These are phyloP conservation scores for Corvus cornix DNA, from an alignment of 2,113 vertebrate species.

Conservation along the genomic window DNA sequence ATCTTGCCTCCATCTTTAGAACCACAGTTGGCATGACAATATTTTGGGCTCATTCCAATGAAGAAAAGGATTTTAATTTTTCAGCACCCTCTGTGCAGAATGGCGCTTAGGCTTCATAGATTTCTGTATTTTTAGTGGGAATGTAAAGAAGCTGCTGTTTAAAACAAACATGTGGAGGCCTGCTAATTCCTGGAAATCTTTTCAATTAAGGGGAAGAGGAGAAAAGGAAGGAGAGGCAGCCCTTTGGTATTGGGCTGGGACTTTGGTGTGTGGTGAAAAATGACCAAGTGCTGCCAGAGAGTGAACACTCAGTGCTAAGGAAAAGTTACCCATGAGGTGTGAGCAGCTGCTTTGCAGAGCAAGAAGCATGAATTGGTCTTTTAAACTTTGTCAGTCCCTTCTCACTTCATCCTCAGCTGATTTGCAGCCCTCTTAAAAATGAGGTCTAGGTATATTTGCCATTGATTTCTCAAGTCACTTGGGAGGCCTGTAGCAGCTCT, in stretches of 20 bases:
- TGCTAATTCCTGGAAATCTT: not conserved
- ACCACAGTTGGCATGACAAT: not conserved
- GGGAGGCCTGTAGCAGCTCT: not conserved
- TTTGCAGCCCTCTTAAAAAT: not conserved
- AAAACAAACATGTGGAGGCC: not conserved
- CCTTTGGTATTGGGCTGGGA: not conserved
- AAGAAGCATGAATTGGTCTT: not conserved
- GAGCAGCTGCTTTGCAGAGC: not conserved
- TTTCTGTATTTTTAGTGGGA: not conserved
- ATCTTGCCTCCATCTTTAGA: not conserved
- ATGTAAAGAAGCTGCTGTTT: not conserved
- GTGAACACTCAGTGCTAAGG: not conserved
- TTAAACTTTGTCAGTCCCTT: not conserved
- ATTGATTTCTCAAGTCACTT: not conserved
- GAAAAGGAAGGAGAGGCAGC: not conserved
- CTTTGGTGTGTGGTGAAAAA: not conserved
- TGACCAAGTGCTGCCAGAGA: fast-evolving
- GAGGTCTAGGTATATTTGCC: not conserved
- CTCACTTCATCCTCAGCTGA: not conserved
- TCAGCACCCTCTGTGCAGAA: not conserved
- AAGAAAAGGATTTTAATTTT: not conserved
- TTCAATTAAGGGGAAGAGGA: not conserved
- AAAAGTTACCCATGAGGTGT: not conserved
- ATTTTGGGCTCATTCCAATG: not conserved
- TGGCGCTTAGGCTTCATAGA: not conserved